Conservation (phyloP, 2,113 vertebrate species). For the Hucho hucho region DNA sequence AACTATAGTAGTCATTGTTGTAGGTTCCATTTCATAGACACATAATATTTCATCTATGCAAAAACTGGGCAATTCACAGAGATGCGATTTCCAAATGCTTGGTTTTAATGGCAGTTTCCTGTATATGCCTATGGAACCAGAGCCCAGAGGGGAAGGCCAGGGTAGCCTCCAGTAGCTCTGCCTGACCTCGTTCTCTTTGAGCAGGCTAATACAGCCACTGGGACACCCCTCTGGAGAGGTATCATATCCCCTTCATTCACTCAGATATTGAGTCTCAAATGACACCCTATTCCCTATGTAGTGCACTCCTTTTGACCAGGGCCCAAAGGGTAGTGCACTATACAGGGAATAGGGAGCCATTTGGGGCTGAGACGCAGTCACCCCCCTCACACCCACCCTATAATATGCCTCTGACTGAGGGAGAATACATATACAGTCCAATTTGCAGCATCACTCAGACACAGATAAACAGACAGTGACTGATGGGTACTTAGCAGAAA, state of each 20-base stretch:
- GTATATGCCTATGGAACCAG: constrained; percentile 33
- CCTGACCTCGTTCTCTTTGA: background rate
- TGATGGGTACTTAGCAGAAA: constrained; percentile 18
- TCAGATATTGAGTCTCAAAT: background rate
- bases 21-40: too few relatives aligned
- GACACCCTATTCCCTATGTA: constrained; percentile 2
- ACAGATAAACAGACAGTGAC: constrained; percentile 29
- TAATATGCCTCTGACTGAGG: background rate
- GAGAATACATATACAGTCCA: background rate
- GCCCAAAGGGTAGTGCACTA: too few relatives aligned
- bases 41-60: background rate
- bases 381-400: too few relatives aligned
- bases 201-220: background rate
- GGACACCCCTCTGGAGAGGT: constrained; percentile 30
- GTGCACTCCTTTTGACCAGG: too few relatives aligned
- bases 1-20: too few relatives aligned
- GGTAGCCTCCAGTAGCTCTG: background rate
- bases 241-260: constrained; percentile 26
- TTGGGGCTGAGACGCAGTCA: too few relatives aligned
- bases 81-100: background rate
- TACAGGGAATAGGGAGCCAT: too few relatives aligned
- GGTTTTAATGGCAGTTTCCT: constrained; percentile 55
- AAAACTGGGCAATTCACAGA: constrained; percentile 9
- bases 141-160: constrained; percentile 30
- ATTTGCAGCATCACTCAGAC: background rate